Percentiles rank a stretch among this genome's conserved stretches.
These are phyloP conservation scores for Drepana falcataria DNA, from an alignment of 2,888 invertebrate species.

Conservation along the genomic window DNA sequence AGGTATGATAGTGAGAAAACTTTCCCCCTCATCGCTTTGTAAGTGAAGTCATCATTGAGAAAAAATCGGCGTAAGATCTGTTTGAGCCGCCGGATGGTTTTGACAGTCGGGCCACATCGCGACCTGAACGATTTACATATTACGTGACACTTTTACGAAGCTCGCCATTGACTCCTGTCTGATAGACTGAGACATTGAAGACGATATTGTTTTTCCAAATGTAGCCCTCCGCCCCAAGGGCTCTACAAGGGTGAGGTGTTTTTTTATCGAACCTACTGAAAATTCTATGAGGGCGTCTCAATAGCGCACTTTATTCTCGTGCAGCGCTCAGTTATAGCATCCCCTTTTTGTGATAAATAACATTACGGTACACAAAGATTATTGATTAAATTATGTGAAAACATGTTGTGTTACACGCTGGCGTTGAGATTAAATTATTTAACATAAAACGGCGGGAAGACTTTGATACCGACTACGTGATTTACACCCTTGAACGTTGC, in stretches of 20 bases:
- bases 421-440: slow-evolving; percentile 59
- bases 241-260: slow-evolving; percentile 52
- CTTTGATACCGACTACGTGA: slow-evolving; percentile 45
- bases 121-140: slow-evolving; percentile 77
- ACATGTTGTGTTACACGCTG: slow-evolving; percentile 49
- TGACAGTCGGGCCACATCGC: slow-evolving; percentile 74
- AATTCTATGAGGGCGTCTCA: slow-evolving; percentile 52
- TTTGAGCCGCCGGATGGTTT: slow-evolving; percentile 57
- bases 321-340: slow-evolving; percentile 22
- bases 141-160: slow-evolving; percentile 75
- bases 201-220: slow-evolving; percentile 71
- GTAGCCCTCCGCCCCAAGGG: slow-evolving; percentile 43
- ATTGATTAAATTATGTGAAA: slow-evolving; percentile 61
- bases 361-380: slow-evolving; percentile 44
- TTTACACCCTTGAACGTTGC: slow-evolving; percentile 43
- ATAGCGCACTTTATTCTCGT: slow-evolving; percentile 26
- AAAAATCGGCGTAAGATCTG: slow-evolving; percentile 61
- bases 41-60: slow-evolving; percentile 61
- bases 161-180: slow-evolving; percentile 66
- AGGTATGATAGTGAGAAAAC: slow-evolving; percentile 36
- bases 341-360: slow-evolving; percentile 31
- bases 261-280: slow-evolving; percentile 58
- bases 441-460: slow-evolving; percentile 50
- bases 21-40: slow-evolving; percentile 41
- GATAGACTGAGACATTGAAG: slow-evolving; percentile 71